Conservation (phyloP, 2,888 invertebrate genomes). For the Zele albiditarsus region DNA sequence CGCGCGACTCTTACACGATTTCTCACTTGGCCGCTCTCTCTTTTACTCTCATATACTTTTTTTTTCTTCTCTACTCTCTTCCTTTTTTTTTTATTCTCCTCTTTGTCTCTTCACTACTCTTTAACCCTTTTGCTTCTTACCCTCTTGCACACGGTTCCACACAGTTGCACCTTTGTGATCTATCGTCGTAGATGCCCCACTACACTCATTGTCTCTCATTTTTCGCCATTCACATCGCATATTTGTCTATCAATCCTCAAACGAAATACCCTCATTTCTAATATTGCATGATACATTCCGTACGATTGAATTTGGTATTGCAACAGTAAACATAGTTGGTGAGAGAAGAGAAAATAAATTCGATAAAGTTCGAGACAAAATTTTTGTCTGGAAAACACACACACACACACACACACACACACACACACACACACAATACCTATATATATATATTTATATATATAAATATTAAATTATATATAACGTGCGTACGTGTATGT, state of each 20-base stretch:
- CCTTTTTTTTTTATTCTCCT: neutral
- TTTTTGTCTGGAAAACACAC: neutral
- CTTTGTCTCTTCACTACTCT: neutral
- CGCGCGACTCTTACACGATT: conserved; percentile 56
- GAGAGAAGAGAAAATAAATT: neutral
- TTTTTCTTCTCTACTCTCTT: conserved; percentile 15
- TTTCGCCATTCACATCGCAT: conserved; percentile 12
- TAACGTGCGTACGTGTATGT: neutral
- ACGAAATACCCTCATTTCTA: neutral
- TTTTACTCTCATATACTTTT: conserved; percentile 12
- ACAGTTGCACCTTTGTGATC: too few relatives aligned
- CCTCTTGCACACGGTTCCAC: too few relatives aligned
- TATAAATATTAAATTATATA: too few relatives aligned
- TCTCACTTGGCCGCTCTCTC: conserved; percentile 53
- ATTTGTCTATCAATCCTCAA: conserved; percentile 27
- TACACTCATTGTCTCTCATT: conserved; percentile 26
- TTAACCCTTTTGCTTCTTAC: neutral
- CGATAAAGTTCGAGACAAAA: neutral
- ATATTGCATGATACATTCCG: neutral
- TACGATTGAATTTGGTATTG: too few relatives aligned
- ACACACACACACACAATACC: neutral
- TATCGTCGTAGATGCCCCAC: neutral
- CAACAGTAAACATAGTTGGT: neutral
- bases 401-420: neutral
- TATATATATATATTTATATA: too few relatives aligned